Percentiles rank a stretch among this genome's conserved stretches.
Evolutionary conservation across 2,113 vertebrate genomes (phyloP).

Genomic region (Rostratula benghalensis): DNA sequence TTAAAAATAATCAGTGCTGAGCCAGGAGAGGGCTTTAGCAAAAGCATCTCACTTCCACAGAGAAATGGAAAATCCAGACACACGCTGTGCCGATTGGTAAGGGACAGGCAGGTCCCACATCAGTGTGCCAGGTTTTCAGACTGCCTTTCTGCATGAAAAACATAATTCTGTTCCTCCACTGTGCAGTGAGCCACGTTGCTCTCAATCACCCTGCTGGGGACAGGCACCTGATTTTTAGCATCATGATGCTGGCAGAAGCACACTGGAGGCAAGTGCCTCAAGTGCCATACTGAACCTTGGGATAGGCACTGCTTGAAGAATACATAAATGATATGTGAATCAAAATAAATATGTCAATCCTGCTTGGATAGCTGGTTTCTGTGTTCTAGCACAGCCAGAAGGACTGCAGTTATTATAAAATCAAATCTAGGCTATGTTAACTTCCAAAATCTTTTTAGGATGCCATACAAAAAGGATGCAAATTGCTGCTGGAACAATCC

Average conservation of each 20-base stretch:
- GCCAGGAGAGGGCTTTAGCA: not conserved
- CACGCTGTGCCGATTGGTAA: not conserved
- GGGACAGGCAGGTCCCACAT: not conserved
- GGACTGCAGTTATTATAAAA: not conserved
- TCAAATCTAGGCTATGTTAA: not conserved
- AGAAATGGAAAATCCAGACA: not conserved
- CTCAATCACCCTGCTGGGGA: not conserved
- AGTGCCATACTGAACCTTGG: not conserved
- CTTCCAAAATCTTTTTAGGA: constrained; percentile 37
- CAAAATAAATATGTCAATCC: not conserved
- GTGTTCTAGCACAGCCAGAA: not conserved
- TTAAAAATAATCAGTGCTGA: not conserved
- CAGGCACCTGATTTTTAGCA: not conserved
- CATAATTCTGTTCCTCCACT: not conserved
- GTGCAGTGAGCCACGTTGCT: accelerated
- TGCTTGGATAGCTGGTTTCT: not conserved
- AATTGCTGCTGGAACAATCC: constrained; percentile 39
- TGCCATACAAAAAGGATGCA: constrained; percentile 13
- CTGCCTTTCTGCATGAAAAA: not conserved
- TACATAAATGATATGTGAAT: not conserved
- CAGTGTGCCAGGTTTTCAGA: not conserved
- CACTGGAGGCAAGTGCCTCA: accelerated
- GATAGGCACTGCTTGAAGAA: not conserved
- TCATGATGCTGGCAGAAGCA: not conserved
- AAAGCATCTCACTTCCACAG: not conserved